These are phyloP conservation scores for Sarcophaga subvicina DNA, from an alignment of 2,888 invertebrate genomes.

Conservation along the genomic window DNA sequence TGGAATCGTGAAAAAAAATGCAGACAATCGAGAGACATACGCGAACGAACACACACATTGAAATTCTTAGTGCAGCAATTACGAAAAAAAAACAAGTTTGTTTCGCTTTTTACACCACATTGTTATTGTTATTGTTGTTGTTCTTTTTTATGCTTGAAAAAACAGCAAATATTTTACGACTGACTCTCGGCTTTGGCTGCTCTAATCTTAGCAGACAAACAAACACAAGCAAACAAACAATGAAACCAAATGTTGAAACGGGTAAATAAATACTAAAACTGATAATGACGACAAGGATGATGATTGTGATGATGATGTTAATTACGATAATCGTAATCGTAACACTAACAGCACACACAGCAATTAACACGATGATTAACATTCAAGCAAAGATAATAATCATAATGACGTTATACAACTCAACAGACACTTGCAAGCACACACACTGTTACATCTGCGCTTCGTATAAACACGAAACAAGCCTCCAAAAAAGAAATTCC, in stretches of 20 bases:
- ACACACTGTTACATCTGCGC: not conserved
- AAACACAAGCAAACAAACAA: conserved; percentile 61
- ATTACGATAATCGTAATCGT: not conserved
- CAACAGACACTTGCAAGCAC: conserved; percentile 22
- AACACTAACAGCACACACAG: not conserved
- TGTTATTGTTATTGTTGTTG: too few species aligned
- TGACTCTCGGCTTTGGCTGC: conserved; percentile 14
- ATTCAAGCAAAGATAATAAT: conserved; percentile 16
- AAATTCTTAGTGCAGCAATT: not conserved
- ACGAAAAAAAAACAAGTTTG: not conserved
- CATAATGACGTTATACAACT: conserved; percentile 44
- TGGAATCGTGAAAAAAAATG: conserved; percentile 1
- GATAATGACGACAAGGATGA: not conserved
- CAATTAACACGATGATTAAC: conserved; percentile 21
- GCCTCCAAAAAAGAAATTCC: conserved; percentile 56
- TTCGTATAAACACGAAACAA: conserved; percentile 43
- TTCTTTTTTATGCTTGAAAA: conserved; percentile 28
- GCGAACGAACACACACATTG: not conserved
- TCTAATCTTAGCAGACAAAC: conserved; percentile 60
- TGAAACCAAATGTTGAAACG: conserved; percentile 66
- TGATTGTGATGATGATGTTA: conserved; percentile 31
- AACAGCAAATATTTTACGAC: conserved; percentile 50
- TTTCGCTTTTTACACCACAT: not conserved
- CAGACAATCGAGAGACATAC: conserved; percentile 39
- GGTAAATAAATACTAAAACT: conserved; percentile 60